phyloP scores from a whole-genome alignment of 2,888 invertebrate species.

The Spatulosminthurus flaviceps region DNA sequence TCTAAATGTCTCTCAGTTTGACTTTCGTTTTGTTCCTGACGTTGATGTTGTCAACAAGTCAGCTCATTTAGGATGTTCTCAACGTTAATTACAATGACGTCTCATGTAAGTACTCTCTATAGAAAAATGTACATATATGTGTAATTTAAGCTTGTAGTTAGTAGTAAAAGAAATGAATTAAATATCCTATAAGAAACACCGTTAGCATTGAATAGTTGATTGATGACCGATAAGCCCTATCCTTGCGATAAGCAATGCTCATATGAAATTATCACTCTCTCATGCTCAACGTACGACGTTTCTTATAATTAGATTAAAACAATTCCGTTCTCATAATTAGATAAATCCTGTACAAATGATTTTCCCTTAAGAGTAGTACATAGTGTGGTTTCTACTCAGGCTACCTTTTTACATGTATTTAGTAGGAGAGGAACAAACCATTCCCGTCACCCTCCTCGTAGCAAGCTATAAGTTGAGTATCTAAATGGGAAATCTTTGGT shows the following conservation, averaged over 20 bases:
- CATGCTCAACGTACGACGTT: background rate
- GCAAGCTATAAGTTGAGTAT: too few relatives aligned
- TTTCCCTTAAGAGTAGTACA: conserved; percentile 23
- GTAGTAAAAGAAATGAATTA: background rate
- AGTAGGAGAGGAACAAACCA: too few relatives aligned
- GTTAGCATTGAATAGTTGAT: conserved; percentile 16
- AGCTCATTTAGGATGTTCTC: background rate
- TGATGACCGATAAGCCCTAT: conserved; percentile 23
- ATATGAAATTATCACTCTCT: background rate
- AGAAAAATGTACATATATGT: too few relatives aligned
- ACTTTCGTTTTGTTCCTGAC: conserved; percentile 14
- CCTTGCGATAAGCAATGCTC: too few relatives aligned
- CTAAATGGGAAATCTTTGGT: background rate
- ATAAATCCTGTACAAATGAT: conserved; percentile 39
- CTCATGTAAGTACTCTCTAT: background rate
- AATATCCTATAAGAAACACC: conserved; percentile 1
- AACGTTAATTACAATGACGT: conserved; percentile 26
- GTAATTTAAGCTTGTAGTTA: too few relatives aligned
- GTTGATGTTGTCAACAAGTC: conserved; percentile 12
- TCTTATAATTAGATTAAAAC: conserved; percentile 22
- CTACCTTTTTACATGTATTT: too few relatives aligned
- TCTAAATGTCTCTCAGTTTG: background rate
- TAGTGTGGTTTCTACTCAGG: too few relatives aligned
- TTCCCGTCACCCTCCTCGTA: too few relatives aligned
- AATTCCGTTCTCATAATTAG: conserved; percentile 28